phyloP scores from a whole-genome alignment of 1,140 invertebrate genomes.

The Campoletis sonorensis region DNA sequence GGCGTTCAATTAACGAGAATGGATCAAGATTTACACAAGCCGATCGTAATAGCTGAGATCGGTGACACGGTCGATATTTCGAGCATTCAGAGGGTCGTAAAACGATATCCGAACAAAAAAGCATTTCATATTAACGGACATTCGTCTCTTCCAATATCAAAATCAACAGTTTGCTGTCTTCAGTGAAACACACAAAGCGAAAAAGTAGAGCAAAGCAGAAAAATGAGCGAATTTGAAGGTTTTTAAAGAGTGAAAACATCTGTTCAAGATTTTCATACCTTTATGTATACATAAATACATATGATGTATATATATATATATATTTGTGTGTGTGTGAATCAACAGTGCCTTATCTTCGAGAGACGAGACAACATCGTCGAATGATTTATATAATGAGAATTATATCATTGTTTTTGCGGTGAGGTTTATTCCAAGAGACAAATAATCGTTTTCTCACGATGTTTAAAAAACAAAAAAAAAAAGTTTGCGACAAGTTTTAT shows the following conservation, averaged over 20 bases:
- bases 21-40: conserved; percentile 82
- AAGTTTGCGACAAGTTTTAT: neutral
- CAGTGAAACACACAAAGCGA: conserved; percentile 58
- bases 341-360: conserved; percentile 38
- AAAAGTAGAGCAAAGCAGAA: neutral
- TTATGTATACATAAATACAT: neutral
- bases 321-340: conserved; percentile 5
- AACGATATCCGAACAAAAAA: conserved; percentile 69
- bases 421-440: neutral
- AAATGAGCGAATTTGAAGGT: neutral
- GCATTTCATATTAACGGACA: conserved; percentile 62
- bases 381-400: neutral
- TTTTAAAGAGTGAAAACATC: neutral
- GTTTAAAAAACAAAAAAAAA: conserved; percentile 7
- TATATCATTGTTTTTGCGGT: neutral
- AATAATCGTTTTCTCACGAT: conserved; percentile 19
- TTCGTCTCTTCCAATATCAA: conserved; percentile 62
- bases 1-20: conserved; percentile 81
- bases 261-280: conserved; percentile 35
- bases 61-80: conserved; percentile 72
- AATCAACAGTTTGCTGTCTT: conserved; percentile 68
- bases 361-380: neutral
- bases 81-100: conserved; percentile 65
- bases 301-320: no score
- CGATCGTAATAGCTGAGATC: conserved; percentile 83